Evolutionary conservation across 2,888 invertebrate genomes (phyloP), one percentile per base, ranked within the genome.

Genomic region (Oscheius sp.): DNA sequence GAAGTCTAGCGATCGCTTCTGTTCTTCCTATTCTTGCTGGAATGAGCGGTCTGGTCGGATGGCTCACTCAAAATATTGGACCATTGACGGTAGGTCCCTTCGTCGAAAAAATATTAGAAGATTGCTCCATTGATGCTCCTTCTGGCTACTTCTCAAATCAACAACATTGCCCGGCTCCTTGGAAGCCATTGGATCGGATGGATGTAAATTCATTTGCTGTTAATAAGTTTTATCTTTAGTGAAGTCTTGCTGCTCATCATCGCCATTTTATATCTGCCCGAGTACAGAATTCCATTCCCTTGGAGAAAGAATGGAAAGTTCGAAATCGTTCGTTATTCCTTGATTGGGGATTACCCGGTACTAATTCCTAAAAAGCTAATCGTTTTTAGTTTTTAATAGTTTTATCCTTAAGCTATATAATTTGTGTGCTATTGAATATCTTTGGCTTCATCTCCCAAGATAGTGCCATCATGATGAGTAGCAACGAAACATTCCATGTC

Each of bases 311-410:
- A 84, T 50, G 74, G 82, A 15, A 77, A 74, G 61, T 80, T 85
- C 64, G 71, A 78, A 20, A 78, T 77, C 76, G 80, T 77, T 58
- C 58, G 71, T 48, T 69, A 74, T 3, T 77, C 82, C 37, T 5
- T 85, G 0, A 85, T 85, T 45, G 84, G 84, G 31, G 82, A 85
- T 63, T 85, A 85, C 70, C 85, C 85, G 34, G 84, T 84, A 45
- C 72, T 73, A 58, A 3, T 2, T 23, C 23, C 29, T 20, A 10
- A 15, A 20, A 23, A 0, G 5, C 3, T 15, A 31, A 31, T 64
- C 27, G 29, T 45, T 73, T 79, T 37, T 69, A 84, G 84, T 85
- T 85, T 57, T 72, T 85, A 20, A 84, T 83, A 31, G 85, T 84
- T 27, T 85, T 85, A 29, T 46, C 73, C n/a, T 71, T 80, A 17